A percentile compares a stretch with the other conserved stretches of the same genome.
phyloP scores from a whole-genome alignment of 2,888 invertebrate species.

The Nineta flava region DNA sequence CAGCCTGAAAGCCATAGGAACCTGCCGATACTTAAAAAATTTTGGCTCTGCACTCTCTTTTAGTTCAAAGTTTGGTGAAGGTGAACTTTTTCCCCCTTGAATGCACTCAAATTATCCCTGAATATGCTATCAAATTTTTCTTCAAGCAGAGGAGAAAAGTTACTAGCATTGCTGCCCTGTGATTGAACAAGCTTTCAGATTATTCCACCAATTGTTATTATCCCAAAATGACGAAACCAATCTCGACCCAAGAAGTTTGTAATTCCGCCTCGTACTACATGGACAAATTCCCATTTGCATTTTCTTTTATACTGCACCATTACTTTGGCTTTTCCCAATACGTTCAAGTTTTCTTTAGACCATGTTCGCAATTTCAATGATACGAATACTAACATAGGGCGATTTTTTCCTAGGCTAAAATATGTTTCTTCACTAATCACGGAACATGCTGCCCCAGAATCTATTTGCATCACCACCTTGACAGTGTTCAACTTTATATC shows the following conservation, averaged over 20 bases:
- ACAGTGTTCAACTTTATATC: no score
- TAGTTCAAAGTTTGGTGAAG: no score
- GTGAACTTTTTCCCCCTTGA: background rate
- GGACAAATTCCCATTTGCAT: background rate
- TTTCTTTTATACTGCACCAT: background rate
- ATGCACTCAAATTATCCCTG: background rate
- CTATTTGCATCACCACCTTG: background rate
- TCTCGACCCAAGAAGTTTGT: background rate
- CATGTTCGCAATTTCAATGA: background rate
- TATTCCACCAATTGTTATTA: background rate
- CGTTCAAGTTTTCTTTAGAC: background rate
- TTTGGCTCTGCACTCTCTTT: background rate
- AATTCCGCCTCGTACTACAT: background rate
- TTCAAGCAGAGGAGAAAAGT: background rate
- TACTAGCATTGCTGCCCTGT: background rate
- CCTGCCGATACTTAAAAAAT: no score
- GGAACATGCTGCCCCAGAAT: background rate
- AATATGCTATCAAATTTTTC: background rate
- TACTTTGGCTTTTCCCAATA: background rate
- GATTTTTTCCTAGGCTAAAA: background rate
- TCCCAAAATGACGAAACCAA: background rate
- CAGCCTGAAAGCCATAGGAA: no score
- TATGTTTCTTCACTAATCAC: background rate
- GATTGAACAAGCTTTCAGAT: no score
- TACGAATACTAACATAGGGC: background rate